These are phyloP conservation scores for Semaprochilodus insignis DNA, from an alignment of 2,797 vertebrate genomes.

Conservation along the genomic window DNA sequence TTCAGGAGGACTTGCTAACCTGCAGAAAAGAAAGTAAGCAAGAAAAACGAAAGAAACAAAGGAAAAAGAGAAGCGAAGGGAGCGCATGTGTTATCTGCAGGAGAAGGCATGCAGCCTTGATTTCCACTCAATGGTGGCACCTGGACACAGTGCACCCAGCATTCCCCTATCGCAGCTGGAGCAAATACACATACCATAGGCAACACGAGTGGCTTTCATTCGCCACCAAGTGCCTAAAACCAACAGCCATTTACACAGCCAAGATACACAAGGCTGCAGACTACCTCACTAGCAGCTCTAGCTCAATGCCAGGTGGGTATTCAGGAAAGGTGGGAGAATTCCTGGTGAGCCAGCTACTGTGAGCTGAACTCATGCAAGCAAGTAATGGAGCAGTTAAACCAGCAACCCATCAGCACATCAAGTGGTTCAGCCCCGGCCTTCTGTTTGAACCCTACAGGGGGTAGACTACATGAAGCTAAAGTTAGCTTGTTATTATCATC, in stretches of 20 bases:
- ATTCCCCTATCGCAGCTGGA: neutral
- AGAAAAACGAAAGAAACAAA: neutral
- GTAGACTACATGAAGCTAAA: too few relatives aligned
- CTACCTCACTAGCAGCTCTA: too few relatives aligned
- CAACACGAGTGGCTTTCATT: neutral
- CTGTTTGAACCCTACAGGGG: too few relatives aligned
- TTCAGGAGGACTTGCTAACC: slow-evolving; percentile 6
- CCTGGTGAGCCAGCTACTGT: too few relatives aligned
- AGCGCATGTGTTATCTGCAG: neutral
- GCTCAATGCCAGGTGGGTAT: too few relatives aligned
- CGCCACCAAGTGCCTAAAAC: neutral
- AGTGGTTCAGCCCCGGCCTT: too few relatives aligned
- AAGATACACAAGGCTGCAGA: too few relatives aligned
- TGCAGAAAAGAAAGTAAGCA: neutral
- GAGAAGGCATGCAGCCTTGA: neutral
- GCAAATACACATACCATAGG: neutral
- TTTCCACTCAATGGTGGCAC: neutral
- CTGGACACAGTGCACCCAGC: neutral
- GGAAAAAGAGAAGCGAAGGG: neutral
- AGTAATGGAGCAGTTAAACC: too few relatives aligned
- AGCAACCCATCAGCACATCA: too few relatives aligned
- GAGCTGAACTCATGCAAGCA: too few relatives aligned
- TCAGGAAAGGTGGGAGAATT: too few relatives aligned
- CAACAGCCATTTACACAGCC: neutral
- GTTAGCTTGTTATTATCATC: too few relatives aligned